Percentiles rank a stretch among this genome's conserved stretches.
phyloP scores from a whole-genome alignment of 1,140 invertebrate species.

The Drosophila lini region DNA sequence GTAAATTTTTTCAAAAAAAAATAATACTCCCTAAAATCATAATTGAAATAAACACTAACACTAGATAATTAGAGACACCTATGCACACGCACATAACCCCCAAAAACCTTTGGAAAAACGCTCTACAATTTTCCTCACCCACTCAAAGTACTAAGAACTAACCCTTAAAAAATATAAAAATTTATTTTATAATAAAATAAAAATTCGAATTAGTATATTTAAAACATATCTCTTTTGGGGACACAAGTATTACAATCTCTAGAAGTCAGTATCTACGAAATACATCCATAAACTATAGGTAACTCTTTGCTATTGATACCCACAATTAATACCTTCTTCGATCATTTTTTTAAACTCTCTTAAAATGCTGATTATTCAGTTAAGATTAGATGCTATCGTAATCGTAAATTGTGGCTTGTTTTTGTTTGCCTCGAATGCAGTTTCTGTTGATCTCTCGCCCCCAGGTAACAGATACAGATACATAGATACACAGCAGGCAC shows the following conservation, averaged over 20 bases:
- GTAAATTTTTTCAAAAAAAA: constrained; percentile 68
- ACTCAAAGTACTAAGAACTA: constrained; percentile 1
- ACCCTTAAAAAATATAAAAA: neutral
- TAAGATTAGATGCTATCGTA: constrained; percentile 11
- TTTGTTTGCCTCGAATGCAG: constrained; percentile 29
- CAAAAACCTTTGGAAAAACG: neutral
- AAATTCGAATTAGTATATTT: neutral
- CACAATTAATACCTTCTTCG: neutral
- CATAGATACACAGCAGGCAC: constrained; percentile 7
- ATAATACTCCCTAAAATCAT: neutral
- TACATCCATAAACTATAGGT: neutral
- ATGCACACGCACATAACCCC: neutral
- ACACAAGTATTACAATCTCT: neutral
- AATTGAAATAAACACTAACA: constrained; percentile 10
- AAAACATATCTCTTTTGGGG: too few species aligned
- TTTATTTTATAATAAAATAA: neutral
- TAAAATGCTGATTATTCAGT: neutral
- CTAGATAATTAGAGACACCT: neutral
- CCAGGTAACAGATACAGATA: constrained; percentile 8
- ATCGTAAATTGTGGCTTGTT: constrained; percentile 6
- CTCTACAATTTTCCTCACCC: neutral
- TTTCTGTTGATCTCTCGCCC: constrained; percentile 15
- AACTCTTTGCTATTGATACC: neutral
- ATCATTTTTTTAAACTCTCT: neutral
- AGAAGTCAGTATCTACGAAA: neutral